phyloP scores from a whole-genome alignment of 2,888 invertebrate genomes.

The Epinotia bilunana region DNA sequence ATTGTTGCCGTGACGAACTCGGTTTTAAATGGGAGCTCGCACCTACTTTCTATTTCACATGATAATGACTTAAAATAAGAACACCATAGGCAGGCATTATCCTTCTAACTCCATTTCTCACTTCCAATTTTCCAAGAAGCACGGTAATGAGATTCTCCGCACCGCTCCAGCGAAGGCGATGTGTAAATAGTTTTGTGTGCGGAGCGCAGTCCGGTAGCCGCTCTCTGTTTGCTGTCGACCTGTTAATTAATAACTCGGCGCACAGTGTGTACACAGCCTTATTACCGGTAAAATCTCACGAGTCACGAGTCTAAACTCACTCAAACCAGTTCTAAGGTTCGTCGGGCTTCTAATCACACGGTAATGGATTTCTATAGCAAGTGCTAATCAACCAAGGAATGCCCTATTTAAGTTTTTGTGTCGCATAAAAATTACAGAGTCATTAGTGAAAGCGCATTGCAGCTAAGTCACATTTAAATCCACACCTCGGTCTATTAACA shows the following conservation, averaged over 20 bases:
- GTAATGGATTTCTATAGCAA: conserved; percentile 59
- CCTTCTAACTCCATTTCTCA: conserved; percentile 80
- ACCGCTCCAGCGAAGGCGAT: conserved; percentile 72
- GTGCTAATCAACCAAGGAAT: conserved; percentile 49
- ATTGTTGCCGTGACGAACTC: conserved; percentile 21
- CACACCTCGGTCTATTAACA: conserved; percentile 76
- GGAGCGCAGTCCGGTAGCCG: conserved; percentile 80
- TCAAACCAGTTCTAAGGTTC: conserved; percentile 72
- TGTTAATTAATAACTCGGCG: conserved; percentile 84
- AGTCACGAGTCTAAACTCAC: conserved; percentile 79
- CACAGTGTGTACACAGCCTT: conserved; percentile 82
- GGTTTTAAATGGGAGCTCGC: conserved; percentile 29
- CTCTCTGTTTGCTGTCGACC: conserved; percentile 83
- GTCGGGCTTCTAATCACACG: conserved; percentile 75
- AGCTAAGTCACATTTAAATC: conserved; percentile 69
- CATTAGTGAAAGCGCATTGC: conserved; percentile 71
- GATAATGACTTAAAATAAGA: conserved; percentile 52
- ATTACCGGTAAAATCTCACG: conserved; percentile 84
- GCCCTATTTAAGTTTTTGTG: conserved; percentile 47
- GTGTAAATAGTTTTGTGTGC: conserved; percentile 76
- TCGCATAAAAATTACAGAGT: conserved; percentile 57
- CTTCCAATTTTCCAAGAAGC: conserved; percentile 80
- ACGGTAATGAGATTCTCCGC: conserved; percentile 80
- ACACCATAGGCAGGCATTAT: conserved; percentile 65
- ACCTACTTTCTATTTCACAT: conserved; percentile 44